phyloP scores from a whole-genome alignment of 2,113 vertebrate genomes.

The Heptranchias perlo region DNA sequence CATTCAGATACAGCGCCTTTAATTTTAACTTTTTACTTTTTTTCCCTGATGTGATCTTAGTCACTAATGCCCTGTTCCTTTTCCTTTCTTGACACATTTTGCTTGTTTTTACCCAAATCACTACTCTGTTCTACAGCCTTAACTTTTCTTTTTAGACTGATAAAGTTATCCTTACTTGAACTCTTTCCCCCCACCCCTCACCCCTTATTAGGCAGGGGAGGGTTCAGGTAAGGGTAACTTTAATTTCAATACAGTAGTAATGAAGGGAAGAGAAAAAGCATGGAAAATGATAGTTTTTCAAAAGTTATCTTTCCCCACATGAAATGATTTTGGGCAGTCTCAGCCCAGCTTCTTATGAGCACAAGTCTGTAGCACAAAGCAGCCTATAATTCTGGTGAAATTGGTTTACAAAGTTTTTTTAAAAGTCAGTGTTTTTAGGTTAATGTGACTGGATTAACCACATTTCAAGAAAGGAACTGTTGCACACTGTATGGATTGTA shows the following conservation, averaged over 20 bases:
- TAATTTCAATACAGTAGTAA: neutral
- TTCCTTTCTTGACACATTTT: no score
- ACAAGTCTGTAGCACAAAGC: neutral
- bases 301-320: neutral
- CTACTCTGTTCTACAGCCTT: no score
- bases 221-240: no score
- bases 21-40: no score
- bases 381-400: neutral
- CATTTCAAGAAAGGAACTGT: conserved; percentile 1
- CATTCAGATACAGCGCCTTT: no score
- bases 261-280: neutral
- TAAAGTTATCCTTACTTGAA: no score
- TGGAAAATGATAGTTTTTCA: neutral
- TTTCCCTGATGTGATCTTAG: no score
- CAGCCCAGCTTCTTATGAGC: neutral
- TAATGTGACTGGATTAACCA: neutral
- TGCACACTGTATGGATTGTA: neutral
- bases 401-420: neutral
- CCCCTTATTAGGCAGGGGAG: no score
- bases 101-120: no score
- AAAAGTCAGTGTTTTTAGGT: neutral
- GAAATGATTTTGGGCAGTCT: neutral
- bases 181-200: no score
- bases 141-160: no score
- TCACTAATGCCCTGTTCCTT: no score